Conservation (phyloP, 1,140 invertebrate genomes). For the Hylyphantes graminicola region DNA sequence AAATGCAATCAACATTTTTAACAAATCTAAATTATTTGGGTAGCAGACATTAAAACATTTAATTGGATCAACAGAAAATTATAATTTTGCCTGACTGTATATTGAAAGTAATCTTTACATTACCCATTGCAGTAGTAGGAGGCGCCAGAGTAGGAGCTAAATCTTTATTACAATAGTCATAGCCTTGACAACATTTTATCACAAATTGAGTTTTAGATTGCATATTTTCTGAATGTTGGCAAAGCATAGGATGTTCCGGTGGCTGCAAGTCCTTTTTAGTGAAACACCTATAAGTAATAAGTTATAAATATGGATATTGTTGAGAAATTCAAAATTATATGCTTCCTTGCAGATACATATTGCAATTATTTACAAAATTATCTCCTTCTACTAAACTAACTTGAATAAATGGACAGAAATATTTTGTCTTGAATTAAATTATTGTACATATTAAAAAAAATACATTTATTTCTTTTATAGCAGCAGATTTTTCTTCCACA, state of each 20-base stretch:
- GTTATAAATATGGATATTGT: no score
- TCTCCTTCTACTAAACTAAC: no score
- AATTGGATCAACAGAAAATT: neutral
- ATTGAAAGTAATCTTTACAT: neutral
- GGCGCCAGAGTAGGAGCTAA: constrained; percentile 69
- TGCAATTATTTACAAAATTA: no score
- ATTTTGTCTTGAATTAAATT: no score
- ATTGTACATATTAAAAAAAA: no score
- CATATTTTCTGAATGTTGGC: constrained; percentile 72
- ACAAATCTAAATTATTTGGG: neutral
- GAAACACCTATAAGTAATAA: constrained; percentile 74
- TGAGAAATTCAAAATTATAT: no score
- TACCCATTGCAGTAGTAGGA: constrained; percentile 60
- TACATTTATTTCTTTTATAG: no score
- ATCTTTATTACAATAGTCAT: constrained; percentile 77
- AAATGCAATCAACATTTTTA: no score
- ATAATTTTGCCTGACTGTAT: neutral
- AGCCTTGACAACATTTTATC: constrained; percentile 76
- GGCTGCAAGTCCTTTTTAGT: constrained; percentile 77
- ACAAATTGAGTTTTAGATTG: constrained; percentile 68
- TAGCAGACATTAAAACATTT: neutral
- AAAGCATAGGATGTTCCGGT: constrained; percentile 76
- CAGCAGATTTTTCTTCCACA: no score
- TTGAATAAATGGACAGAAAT: no score
- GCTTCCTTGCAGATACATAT: no score